phyloP scores from a whole-genome alignment of 2,113 vertebrate genomes.

The Trichomycterus rosablanca region DNA sequence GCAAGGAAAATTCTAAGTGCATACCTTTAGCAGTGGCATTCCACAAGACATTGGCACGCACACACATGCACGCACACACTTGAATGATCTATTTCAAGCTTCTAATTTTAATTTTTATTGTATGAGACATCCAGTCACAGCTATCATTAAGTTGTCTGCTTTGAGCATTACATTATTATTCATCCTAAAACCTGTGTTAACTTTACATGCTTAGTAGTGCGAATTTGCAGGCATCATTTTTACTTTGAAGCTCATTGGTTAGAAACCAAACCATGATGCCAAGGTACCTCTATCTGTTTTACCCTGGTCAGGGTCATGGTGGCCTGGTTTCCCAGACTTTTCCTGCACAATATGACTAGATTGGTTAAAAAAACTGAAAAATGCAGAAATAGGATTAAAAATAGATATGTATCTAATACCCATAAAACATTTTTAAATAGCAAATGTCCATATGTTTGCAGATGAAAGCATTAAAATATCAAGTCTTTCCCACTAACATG shows the following conservation, averaged over 20 bases:
- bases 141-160: slow-evolving; percentile 14
- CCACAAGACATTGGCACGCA: slow-evolving; percentile 11
- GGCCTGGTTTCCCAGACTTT: too few species aligned
- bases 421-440: too few species aligned
- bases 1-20: slow-evolving; percentile 26
- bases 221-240: slow-evolving; percentile 26
- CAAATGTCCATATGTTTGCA: slow-evolving; percentile 1
- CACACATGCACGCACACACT: not conserved
- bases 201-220: too few species aligned
- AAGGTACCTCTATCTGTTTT: not conserved
- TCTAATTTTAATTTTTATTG: not conserved
- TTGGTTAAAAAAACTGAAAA: too few species aligned
- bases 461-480: slow-evolving; percentile 83
- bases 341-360: too few species aligned
- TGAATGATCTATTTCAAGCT: not conserved
- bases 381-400: too few species aligned
- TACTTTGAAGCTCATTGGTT: slow-evolving; percentile 18
- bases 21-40: slow-evolving; percentile 39
- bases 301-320: too few species aligned
- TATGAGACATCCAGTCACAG: not conserved
- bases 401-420: too few species aligned
- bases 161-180: not conserved
- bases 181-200: slow-evolving; percentile 7
- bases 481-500: slow-evolving; percentile 80
- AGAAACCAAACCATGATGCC: slow-evolving; percentile 21